phyloP scores from a whole-genome alignment of 2,888 invertebrate genomes.

The Drosophila pseudotalamancana region DNA sequence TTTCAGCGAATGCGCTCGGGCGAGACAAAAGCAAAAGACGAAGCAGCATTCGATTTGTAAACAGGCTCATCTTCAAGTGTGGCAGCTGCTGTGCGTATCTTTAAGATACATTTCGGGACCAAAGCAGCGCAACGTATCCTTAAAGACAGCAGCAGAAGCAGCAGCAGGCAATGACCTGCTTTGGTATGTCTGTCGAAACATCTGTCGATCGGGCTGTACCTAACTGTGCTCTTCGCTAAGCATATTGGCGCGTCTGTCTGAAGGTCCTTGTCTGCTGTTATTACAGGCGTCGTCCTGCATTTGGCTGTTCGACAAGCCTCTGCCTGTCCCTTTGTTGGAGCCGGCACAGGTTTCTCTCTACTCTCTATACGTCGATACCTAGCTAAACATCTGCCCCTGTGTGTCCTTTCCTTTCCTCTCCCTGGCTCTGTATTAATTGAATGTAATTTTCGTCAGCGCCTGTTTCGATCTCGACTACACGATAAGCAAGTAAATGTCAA shows the following conservation, averaged over 20 bases:
- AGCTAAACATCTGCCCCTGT: conserved; percentile 63
- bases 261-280: conserved; percentile 31
- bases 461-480: conserved; percentile 47
- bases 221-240: conserved; percentile 17
- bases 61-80: conserved; percentile 60
- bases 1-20: conserved; percentile 46
- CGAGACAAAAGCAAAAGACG: conserved; percentile 39
- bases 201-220: conserved; percentile 48
- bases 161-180: conserved; percentile 72
- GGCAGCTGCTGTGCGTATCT: conserved; percentile 65
- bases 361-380: conserved; percentile 3
- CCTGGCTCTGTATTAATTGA: conserved; percentile 68
- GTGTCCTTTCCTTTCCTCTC: conserved; percentile 30
- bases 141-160: conserved; percentile 20
- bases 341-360: conserved; percentile 60
- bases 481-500: conserved; percentile 47
- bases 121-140: conserved; percentile 63
- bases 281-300: conserved; percentile 57
- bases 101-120: conserved; percentile 72
- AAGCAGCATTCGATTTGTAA: conserved; percentile 47
- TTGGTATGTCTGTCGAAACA: conserved; percentile 64
- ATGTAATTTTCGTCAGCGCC: conserved; percentile 56
- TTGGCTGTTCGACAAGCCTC: conserved; percentile 57
- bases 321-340: conserved; percentile 44
- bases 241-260: conserved; percentile 54